These are phyloP conservation scores for Rhynchomys soricoides DNA, from an alignment of 2,113 vertebrate species.

Conservation along the genomic window DNA sequence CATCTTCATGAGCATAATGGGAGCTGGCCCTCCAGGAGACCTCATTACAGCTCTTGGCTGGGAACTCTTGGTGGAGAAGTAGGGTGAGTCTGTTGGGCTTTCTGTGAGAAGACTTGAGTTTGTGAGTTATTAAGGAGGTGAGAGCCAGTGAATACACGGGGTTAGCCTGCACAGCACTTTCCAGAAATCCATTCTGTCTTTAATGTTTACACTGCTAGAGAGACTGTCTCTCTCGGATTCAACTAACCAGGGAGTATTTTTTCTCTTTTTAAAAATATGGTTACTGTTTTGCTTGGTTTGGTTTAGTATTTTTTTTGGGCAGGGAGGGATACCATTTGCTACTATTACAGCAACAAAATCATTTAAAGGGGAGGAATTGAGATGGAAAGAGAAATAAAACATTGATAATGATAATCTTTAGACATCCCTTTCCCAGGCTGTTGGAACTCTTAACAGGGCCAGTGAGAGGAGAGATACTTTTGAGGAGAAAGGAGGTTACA, in stretches of 20 bases:
- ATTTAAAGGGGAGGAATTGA: neutral
- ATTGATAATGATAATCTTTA: slow-evolving; percentile 35
- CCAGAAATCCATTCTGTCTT: slow-evolving; percentile 57
- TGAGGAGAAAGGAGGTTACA: neutral
- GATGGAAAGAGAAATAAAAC: neutral
- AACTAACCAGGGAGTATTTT: neutral
- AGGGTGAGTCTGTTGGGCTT: slow-evolving; percentile 75
- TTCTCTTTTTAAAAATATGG: neutral
- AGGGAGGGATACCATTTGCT: neutral
- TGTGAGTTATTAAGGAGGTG: slow-evolving; percentile 80
- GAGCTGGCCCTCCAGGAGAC: slow-evolving; percentile 58
- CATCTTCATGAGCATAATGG: slow-evolving; percentile 55
- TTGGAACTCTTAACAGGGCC: slow-evolving; percentile 11
- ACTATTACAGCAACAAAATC: slow-evolving; percentile 7
- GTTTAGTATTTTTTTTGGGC: neutral
- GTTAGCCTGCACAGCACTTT: slow-evolving; percentile 72
- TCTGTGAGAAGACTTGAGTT: slow-evolving; percentile 69
- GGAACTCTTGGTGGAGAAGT: slow-evolving; percentile 71
- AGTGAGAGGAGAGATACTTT: neutral
- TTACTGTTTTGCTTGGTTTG: slow-evolving; percentile 11
- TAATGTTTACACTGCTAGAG: neutral
- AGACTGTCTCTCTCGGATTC: slow-evolving; percentile 24
- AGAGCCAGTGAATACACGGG: slow-evolving; percentile 73
- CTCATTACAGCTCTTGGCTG: slow-evolving; percentile 78
- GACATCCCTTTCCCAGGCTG: neutral